A percentile compares a stretch with the other conserved stretches of the same genome.
Evolutionary conservation across 2,888 invertebrate species (phyloP).

Genomic region (Drosophila phalerata): DNA sequence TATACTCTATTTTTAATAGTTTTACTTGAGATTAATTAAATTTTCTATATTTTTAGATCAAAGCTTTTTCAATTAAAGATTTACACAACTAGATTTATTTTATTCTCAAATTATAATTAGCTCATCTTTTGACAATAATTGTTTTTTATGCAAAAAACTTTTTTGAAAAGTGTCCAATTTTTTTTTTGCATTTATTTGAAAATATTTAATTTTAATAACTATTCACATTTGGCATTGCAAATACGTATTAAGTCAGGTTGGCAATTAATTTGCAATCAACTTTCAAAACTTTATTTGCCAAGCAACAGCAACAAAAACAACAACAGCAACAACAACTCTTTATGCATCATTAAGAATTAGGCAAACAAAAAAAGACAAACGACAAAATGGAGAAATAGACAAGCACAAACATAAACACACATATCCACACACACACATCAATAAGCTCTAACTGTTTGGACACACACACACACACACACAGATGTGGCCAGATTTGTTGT

Average conservation of each 20-base stretch:
- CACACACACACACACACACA: constrained; percentile 41
- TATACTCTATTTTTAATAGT: no score
- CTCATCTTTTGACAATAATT: no score
- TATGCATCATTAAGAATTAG: constrained; percentile 81
- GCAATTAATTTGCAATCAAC: constrained; percentile 82
- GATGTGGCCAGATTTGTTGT: constrained; percentile 52
- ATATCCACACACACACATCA: constrained; percentile 7
- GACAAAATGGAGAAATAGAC: constrained; percentile 80
- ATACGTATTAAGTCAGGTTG: constrained; percentile 43
- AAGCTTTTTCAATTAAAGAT: no score
- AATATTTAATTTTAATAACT: constrained; percentile 1
- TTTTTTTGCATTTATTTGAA: neutral
- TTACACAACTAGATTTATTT: no score
- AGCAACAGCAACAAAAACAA: constrained; percentile 27
- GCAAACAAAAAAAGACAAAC: constrained; percentile 68
- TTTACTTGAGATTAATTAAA: no score
- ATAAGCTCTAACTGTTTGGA: constrained; percentile 33
- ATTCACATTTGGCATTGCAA: constrained; percentile 39
- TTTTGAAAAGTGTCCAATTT: neutral
- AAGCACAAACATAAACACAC: constrained; percentile 22
- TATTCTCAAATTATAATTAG: no score
- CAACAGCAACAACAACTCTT: constrained; percentile 60
- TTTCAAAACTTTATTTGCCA: constrained; percentile 68
- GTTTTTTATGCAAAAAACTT: no score
- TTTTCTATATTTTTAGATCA: no score